Conservation (phyloP, 2,888 invertebrate genomes). For the Tachina lurida region DNA sequence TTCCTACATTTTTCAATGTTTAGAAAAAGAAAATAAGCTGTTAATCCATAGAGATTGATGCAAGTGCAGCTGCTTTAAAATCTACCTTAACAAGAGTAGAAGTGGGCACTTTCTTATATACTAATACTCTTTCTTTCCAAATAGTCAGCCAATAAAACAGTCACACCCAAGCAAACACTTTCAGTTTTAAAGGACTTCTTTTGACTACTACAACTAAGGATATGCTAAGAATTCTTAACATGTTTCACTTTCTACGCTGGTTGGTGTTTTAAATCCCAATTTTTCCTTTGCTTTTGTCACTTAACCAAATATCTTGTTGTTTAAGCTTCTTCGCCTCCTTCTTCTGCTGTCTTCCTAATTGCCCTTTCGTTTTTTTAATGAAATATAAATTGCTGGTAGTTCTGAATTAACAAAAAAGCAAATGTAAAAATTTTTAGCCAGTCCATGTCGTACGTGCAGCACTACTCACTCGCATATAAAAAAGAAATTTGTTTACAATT, state of each 20-base stretch:
- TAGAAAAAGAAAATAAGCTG: no score
- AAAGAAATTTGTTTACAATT: conserved; percentile 51
- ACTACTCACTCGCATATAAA: conserved; percentile 11
- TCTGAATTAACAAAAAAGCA: conserved; percentile 10
- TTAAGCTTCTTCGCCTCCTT: neutral
- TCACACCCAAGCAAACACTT: conserved; percentile 39
- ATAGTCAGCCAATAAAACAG: conserved; percentile 20
- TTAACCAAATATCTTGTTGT: conserved; percentile 26
- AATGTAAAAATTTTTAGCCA: neutral
- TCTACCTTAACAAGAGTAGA: neutral
- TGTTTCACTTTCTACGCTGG: conserved; percentile 15
- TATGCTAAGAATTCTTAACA: conserved; percentile 27
- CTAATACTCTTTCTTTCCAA: neutral
- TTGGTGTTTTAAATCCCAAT: conserved; percentile 20
- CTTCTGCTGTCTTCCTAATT: conserved; percentile 22
- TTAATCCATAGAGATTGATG: no score
- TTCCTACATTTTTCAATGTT: no score
- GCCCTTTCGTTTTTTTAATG: conserved; percentile 66
- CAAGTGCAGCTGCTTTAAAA: neutral
- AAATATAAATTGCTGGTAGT: conserved; percentile 60
- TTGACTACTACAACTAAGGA: neutral
- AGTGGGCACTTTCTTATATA: no score
- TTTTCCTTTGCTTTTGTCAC: conserved; percentile 3
- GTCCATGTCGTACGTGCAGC: neutral
- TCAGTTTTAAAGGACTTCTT: conserved; percentile 48